Conservation (phyloP, 1,140 invertebrate genomes). For the Mizuhopecten yessoensis region DNA sequence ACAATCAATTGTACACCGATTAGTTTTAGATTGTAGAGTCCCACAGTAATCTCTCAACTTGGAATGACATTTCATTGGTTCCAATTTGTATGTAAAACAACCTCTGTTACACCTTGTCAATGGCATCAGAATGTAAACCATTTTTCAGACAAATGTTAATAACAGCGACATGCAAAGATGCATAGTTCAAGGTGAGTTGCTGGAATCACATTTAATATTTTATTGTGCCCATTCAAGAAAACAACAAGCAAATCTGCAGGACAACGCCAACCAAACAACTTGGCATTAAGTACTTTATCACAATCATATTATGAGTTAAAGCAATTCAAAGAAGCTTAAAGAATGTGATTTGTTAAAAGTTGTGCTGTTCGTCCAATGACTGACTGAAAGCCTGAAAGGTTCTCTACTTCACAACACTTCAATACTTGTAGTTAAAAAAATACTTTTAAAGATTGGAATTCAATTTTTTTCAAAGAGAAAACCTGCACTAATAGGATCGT, state of each 20-base stretch:
- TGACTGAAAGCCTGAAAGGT: no score
- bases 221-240: not conserved
- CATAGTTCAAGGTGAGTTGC: conserved; percentile 21
- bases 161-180: not conserved
- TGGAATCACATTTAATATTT: not conserved
- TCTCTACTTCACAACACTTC: not conserved
- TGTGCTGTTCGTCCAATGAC: not conserved
- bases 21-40: not conserved
- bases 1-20: not conserved
- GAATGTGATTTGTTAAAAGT: not conserved
- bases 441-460: not conserved
- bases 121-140: not conserved
- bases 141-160: not conserved
- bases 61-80: conserved; percentile 15
- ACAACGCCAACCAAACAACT: not conserved
- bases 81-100: not conserved
- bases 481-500: conserved; percentile 16
- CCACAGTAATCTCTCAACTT: not conserved
- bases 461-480: conserved; percentile 26
- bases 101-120: not conserved
- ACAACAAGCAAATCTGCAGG: not conserved
- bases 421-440: not conserved
- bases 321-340: not conserved
- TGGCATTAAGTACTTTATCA: conserved; percentile 9
- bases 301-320: not conserved